phyloP scores from a whole-genome alignment of 1,140 invertebrate species.

The Apolygus lucorum region DNA sequence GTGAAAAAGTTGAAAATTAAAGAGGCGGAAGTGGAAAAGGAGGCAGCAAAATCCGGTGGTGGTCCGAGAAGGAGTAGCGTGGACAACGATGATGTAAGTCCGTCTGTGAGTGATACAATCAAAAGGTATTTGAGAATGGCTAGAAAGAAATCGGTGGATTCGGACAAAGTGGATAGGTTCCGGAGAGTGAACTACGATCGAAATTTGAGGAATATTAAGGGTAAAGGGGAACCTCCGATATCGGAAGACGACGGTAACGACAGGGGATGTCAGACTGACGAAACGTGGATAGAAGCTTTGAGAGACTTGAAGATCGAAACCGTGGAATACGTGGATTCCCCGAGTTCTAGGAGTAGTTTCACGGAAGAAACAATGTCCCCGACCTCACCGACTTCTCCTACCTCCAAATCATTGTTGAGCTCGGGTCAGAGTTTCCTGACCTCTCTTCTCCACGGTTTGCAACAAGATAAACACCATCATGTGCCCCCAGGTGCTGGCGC shows the following conservation, averaged over 20 bases:
- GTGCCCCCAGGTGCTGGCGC: conserved; percentile 41
- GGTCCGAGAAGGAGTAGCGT: conserved; percentile 57
- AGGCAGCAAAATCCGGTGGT: conserved; percentile 39
- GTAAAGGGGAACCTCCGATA: conserved; percentile 61
- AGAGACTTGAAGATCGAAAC: conserved; percentile 36
- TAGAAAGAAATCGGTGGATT: conserved; percentile 70
- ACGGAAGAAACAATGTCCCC: conserved; percentile 45
- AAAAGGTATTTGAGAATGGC: conserved; percentile 76
- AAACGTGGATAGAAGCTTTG: conserved; percentile 53
- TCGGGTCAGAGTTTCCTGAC: conserved; percentile 55
- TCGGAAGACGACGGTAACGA: conserved; percentile 60
- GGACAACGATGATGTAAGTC: conserved; percentile 72
- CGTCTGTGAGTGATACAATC: conserved; percentile 75
- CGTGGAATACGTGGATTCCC: conserved; percentile 35
- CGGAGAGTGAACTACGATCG: conserved; percentile 81
- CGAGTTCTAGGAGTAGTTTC: conserved; percentile 38
- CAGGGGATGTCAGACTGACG: conserved; percentile 64
- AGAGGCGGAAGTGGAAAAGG: conserved; percentile 30
- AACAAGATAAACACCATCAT: conserved; percentile 27
- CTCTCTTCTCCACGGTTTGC: conserved; percentile 51
- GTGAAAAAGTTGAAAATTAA: conserved; percentile 36
- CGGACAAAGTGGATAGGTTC: conserved; percentile 69
- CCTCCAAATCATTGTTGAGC: conserved; percentile 38
- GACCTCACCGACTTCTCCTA: conserved; percentile 40
- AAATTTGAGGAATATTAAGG: conserved; percentile 71